phyloP scores from a whole-genome alignment of 2,888 invertebrate genomes.

The Venusia cambrica region DNA sequence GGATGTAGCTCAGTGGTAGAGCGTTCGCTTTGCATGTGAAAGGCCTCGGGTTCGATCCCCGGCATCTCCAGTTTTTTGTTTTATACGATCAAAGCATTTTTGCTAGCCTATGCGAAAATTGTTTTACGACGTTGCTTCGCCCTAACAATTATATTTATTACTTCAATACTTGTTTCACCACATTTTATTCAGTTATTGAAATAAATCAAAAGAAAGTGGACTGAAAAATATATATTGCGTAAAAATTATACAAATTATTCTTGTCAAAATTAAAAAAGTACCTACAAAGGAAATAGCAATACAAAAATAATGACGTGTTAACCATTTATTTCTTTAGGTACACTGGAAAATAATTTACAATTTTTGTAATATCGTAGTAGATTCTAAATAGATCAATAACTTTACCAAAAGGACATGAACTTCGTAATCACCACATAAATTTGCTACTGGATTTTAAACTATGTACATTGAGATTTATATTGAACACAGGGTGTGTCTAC shows the following conservation, averaged over 20 bases:
- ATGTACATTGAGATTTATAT: slow-evolving; percentile 43
- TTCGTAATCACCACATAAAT: slow-evolving; percentile 21
- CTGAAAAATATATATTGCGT: slow-evolving; percentile 32
- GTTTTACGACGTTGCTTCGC: no score
- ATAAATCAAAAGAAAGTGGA: slow-evolving; percentile 23
- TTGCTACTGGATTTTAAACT: slow-evolving; percentile 33
- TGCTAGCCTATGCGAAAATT: no score
- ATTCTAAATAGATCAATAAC: slow-evolving; percentile 22
- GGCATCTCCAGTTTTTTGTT: slow-evolving; percentile 86
- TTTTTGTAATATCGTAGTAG: slow-evolving; percentile 32
- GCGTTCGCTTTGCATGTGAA: slow-evolving; percentile 99
- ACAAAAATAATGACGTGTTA: slow-evolving; percentile 42
- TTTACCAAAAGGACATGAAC: slow-evolving; percentile 15
- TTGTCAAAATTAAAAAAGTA: slow-evolving; percentile 30
- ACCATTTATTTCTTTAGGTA: slow-evolving; percentile 47
- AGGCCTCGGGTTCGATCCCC: slow-evolving; percentile 98
- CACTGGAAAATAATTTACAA: slow-evolving; percentile 52
- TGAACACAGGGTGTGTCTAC: slow-evolving; percentile 59
- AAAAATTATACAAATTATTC: slow-evolving; percentile 30
- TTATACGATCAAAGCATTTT: no score
- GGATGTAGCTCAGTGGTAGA: slow-evolving; percentile 99
- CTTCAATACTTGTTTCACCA: no score
- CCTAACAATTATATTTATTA: no score
- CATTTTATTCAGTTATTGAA: no score
- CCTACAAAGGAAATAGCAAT: slow-evolving; percentile 37